These are phyloP conservation scores for Tipula helvola DNA, from an alignment of 2,888 invertebrate species.

Conservation along the genomic window DNA sequence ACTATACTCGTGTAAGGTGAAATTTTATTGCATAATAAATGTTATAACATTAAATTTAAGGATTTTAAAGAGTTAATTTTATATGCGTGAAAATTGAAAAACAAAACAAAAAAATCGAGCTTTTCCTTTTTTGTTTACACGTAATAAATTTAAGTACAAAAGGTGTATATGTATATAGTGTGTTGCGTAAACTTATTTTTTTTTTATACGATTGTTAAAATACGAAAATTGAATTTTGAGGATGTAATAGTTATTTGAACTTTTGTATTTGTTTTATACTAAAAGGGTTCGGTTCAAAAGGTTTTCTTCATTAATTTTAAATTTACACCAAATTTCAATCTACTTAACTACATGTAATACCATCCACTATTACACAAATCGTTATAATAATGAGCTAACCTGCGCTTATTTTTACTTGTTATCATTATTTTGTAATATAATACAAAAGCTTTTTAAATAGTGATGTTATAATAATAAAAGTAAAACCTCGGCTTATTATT, in stretches of 20 bases:
- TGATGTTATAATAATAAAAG: no score
- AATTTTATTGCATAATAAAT: not conserved
- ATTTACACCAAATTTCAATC: no score
- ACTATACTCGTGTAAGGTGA: not conserved
- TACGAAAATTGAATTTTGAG: not conserved
- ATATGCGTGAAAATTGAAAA: not conserved
- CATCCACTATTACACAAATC: no score
- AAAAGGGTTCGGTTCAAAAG: not conserved
- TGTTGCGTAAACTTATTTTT: not conserved
- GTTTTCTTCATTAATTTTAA: no score
- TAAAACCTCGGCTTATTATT: no score
- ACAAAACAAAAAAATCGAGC: not conserved
- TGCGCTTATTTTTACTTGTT: no score
- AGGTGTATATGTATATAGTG: not conserved
- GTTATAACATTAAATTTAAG: not conserved
- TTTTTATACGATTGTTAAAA: not conserved
- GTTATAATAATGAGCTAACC: no score
- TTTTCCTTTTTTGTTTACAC: not conserved
- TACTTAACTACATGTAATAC: no score
- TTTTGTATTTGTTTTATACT: not conserved
- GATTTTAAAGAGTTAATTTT: not conserved
- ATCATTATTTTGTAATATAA: no score
- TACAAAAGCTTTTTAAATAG: no score
- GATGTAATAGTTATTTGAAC: not conserved
- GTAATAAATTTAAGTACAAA: not conserved